phyloP scores from a whole-genome alignment of 2,113 vertebrate species.

The Beaufortia kweichowensis region DNA sequence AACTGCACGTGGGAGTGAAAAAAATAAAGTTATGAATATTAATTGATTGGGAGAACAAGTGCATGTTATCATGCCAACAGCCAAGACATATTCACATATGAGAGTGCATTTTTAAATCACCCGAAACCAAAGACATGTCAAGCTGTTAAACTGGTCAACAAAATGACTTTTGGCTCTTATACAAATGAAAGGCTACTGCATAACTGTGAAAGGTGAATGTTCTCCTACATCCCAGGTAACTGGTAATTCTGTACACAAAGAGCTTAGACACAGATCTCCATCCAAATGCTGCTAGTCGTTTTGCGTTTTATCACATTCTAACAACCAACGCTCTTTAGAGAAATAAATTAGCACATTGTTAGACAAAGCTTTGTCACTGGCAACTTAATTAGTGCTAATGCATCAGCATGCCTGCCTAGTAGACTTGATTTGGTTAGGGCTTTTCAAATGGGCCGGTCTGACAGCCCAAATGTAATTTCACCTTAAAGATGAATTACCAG shows the following conservation, averaged over 20 bases:
- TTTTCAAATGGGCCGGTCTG: conserved; percentile 45
- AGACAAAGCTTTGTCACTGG: conserved; percentile 54
- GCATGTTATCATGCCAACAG: conserved; percentile 12
- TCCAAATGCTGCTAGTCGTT: conserved; percentile 37
- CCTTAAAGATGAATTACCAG: conserved; percentile 57
- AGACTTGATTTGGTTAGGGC: conserved; percentile 55
- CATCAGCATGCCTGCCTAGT: conserved; percentile 40
- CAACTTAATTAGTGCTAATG: conserved; percentile 58
- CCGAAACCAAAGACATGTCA: background rate
- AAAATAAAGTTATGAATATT: conserved; percentile 25
- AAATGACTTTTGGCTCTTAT: background rate
- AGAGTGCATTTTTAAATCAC: background rate
- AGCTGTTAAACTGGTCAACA: background rate
- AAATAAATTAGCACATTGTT: conserved; percentile 54
- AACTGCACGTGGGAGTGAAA: conserved; percentile 14
- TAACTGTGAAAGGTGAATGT: background rate
- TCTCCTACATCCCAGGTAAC: conserved; percentile 11
- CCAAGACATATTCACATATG: conserved; percentile 12
- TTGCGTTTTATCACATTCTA: conserved; percentile 53
- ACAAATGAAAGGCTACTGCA: background rate
- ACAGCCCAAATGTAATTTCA: conserved; percentile 54
- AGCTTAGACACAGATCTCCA: conserved; percentile 40
- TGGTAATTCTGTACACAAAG: conserved; percentile 3
- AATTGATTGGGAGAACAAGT: conserved; percentile 27
- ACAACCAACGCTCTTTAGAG: conserved; percentile 49